Percentiles rank a stretch among this genome's conserved stretches.
phyloP scores from a whole-genome alignment of 2,113 vertebrate genomes.

The cat (Felis catus) region DNA sequence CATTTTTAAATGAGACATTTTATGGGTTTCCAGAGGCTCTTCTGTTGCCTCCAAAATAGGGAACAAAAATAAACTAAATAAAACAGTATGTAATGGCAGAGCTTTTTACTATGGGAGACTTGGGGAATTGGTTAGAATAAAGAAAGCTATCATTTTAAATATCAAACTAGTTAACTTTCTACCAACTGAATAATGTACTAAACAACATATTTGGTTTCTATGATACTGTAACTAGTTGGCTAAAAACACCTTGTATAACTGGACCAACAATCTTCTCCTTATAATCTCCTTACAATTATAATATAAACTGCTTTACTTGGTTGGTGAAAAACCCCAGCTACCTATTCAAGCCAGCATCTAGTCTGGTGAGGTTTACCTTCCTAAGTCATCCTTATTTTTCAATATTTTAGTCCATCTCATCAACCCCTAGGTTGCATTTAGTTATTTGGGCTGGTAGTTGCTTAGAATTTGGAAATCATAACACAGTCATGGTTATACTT shows the following conservation, averaged over 20 bases:
- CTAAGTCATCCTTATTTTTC: neutral
- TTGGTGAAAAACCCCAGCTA: constrained; percentile 6
- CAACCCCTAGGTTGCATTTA: neutral
- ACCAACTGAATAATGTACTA: neutral
- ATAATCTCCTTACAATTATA: neutral
- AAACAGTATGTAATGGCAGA: neutral
- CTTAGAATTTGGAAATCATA: neutral
- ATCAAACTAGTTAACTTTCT: constrained; percentile 37
- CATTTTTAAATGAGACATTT: constrained; percentile 26
- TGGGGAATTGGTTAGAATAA: neutral
- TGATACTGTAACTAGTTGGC: neutral
- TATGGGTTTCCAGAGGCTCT: neutral
- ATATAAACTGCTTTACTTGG: neutral
- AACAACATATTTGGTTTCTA: constrained; percentile 1
- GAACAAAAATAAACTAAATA: neutral
- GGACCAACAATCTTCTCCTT: neutral
- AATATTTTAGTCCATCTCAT: neutral
- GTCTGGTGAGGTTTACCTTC: neutral
- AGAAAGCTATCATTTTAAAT: constrained; percentile 24
- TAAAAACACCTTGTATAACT: neutral
- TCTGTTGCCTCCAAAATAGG: constrained; percentile 1
- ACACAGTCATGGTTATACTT: neutral
- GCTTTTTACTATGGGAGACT: neutral
- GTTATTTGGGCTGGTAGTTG: neutral
- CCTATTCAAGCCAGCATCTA: neutral